Conservation (phyloP, 2,113 vertebrate species). For the Vicugna pacos region DNA sequence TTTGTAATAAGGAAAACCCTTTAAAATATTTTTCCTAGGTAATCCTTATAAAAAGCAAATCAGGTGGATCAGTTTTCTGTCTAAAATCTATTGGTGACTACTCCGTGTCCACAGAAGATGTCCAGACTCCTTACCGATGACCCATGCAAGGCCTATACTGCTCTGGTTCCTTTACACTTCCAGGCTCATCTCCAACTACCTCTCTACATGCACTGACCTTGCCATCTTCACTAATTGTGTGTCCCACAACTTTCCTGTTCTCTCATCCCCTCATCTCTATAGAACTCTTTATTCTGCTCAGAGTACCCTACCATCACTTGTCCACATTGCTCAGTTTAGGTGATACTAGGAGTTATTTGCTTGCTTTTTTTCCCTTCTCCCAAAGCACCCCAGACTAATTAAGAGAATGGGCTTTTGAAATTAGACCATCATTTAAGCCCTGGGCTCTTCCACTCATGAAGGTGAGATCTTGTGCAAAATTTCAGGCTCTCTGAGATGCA, state of each 20-base stretch:
- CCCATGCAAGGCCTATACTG: neutral
- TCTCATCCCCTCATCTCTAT: neutral
- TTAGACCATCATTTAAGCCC: neutral
- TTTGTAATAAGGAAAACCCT: slow-evolving; percentile 40
- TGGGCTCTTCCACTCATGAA: neutral
- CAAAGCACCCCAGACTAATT: neutral
- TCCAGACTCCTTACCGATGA: neutral
- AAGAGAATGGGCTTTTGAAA: neutral
- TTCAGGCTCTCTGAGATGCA: slow-evolving; percentile 13
- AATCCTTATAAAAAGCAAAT: slow-evolving; percentile 21
- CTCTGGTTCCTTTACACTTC: neutral
- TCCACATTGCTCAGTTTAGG: neutral
- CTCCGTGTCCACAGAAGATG: neutral
- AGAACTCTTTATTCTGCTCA: neutral
- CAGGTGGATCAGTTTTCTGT: neutral
- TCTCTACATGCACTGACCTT: neutral
- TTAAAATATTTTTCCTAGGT: neutral
- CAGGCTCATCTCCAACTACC: neutral
- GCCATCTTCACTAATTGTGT: neutral
- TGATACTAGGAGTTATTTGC: neutral
- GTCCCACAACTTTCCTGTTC: neutral
- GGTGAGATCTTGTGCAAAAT: neutral
- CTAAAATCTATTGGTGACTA: slow-evolving; percentile 35
- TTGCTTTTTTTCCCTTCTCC: neutral
- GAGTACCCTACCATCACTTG: neutral